Conservation (phyloP, 1,140 invertebrate genomes). For the Papilio polytes region DNA sequence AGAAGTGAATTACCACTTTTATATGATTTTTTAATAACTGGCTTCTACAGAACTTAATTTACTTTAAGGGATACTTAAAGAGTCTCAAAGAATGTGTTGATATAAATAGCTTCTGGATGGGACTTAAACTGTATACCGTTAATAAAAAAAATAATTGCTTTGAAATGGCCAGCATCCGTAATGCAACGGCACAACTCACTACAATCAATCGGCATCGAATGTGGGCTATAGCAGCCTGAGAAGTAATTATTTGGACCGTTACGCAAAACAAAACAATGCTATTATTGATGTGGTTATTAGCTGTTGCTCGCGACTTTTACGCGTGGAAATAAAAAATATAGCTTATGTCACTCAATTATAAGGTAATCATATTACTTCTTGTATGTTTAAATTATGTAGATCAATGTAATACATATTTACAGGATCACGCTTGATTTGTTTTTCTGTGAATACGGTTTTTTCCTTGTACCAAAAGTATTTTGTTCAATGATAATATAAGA, state of each 20-base stretch:
- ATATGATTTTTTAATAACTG: background rate
- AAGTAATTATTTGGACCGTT: slow-evolving; percentile 20
- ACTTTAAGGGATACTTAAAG: too few relatives aligned
- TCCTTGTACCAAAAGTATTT: background rate
- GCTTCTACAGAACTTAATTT: background rate
- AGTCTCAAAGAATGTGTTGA: too few relatives aligned
- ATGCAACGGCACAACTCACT: background rate
- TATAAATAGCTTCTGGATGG: background rate
- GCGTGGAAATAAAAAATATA: too few relatives aligned
- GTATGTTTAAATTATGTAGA: background rate
- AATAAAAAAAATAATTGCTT: slow-evolving; percentile 6
- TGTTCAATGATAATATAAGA: background rate
- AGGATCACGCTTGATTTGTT: background rate
- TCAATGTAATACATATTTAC: background rate
- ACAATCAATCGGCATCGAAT: slow-evolving; percentile 19
- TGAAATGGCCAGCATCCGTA: background rate
- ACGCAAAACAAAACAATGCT: slow-evolving; percentile 20
- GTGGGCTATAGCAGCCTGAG: slow-evolving; percentile 3
- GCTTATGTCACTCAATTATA: too few relatives aligned
- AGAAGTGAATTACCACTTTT: background rate
- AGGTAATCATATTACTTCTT: too few relatives aligned
- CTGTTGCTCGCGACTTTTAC: too few relatives aligned
- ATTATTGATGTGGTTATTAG: background rate
- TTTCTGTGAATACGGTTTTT: background rate
- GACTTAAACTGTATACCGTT: background rate